Evolutionary conservation across 2,797 vertebrate species (phyloP).

Genomic region (Dermochelys coriacea): DNA sequence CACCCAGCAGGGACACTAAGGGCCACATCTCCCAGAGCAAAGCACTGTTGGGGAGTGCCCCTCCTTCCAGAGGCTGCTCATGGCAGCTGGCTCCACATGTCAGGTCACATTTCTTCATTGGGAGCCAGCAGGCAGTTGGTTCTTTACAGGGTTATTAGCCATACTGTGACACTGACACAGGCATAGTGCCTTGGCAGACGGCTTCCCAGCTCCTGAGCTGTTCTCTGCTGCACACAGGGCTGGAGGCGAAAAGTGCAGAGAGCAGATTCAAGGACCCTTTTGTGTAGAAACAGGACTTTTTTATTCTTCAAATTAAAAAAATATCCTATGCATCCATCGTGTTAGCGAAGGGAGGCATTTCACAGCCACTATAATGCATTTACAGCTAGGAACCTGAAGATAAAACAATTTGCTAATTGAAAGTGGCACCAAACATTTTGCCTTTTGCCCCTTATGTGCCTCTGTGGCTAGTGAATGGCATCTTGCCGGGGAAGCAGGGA

Average conservation of each 20-base stretch:
- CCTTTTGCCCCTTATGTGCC: conserved; percentile 76
- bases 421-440: conserved; percentile 80
- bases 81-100: neutral
- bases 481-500: conserved; percentile 42
- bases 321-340: conserved; percentile 73
- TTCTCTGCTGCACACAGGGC: neutral
- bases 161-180: neutral
- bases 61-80: fast-evolving
- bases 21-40: fast-evolving
- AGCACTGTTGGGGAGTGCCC: neutral
- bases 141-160: neutral
- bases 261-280: neutral
- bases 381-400: conserved; percentile 63
- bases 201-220: neutral
- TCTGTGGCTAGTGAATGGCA: conserved; percentile 66
- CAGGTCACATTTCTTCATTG: neutral
- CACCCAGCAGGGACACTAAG: fast-evolving
- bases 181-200: neutral
- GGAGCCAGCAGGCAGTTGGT: conserved; percentile 24
- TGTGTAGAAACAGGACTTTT: neutral
- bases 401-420: conserved; percentile 79
- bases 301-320: conserved; percentile 61
- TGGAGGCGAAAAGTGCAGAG: neutral
- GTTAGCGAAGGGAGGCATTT: conserved; percentile 54
- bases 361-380: conserved; percentile 59